A percentile compares a stretch with the other conserved stretches of the same genome.
These are phyloP conservation scores for Drosophila aff. DNA, from an alignment of 1,140 invertebrate genomes.

Conservation along the genomic window DNA sequence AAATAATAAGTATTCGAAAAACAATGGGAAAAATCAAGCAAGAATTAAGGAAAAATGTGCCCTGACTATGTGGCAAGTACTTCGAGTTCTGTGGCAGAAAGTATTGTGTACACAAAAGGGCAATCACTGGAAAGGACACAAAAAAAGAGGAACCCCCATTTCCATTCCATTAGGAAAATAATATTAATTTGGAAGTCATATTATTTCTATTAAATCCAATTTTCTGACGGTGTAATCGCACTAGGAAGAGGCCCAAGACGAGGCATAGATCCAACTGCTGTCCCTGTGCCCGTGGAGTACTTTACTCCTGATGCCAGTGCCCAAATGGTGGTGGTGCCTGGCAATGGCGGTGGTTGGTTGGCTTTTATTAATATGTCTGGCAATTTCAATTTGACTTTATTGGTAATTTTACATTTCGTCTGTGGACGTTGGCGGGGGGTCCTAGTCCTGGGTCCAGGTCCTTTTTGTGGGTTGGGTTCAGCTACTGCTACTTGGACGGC, in stretches of 20 bases:
- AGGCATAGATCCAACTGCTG: slow-evolving; percentile 26
- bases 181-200: background rate
- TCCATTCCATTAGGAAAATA: background rate
- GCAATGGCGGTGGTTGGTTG: slow-evolving; percentile 40
- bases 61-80: background rate
- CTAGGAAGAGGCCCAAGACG: slow-evolving; percentile 16
- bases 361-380: slow-evolving; percentile 84
- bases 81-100: background rate
- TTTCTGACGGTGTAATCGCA: slow-evolving; percentile 11
- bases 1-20: background rate
- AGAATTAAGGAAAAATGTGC: background rate
- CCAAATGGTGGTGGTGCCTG: slow-evolving; percentile 23
- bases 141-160: background rate
- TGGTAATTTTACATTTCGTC: slow-evolving; percentile 78
- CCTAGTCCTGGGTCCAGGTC: background rate
- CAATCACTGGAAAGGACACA: background rate
- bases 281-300: background rate
- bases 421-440: slow-evolving; percentile 23
- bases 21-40: background rate
- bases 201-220: background rate
- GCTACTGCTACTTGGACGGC: slow-evolving; percentile 32
- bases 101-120: background rate
- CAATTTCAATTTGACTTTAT: slow-evolving; percentile 84
- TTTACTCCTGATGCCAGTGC: slow-evolving; percentile 6
- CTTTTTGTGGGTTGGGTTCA: background rate